Conservation (phyloP, 2,888 invertebrate genomes). For the Agrochola lota region DNA sequence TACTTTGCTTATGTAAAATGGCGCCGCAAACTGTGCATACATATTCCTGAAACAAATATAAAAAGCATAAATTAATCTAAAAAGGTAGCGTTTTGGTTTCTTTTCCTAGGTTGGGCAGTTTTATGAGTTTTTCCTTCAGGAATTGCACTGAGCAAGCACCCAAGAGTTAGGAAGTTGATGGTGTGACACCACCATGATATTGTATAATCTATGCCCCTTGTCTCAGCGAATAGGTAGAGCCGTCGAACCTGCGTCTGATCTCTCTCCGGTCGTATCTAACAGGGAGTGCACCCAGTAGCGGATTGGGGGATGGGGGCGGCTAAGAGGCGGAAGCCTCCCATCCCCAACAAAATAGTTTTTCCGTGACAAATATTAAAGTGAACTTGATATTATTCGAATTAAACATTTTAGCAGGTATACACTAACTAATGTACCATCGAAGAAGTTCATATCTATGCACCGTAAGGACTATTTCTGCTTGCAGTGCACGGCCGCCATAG, state of each 20-base stretch:
- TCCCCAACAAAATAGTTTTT: too few relatives aligned
- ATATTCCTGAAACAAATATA: constrained; percentile 55
- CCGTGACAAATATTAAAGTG: too few relatives aligned
- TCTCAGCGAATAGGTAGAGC: background rate
- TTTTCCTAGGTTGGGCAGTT: background rate
- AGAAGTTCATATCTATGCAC: too few relatives aligned
- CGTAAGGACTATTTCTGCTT: too few relatives aligned
- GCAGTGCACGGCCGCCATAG: too few relatives aligned
- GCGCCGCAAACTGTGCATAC: constrained; percentile 82
- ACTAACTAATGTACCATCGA: too few relatives aligned
- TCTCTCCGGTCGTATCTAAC: too few relatives aligned
- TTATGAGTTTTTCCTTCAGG: background rate
- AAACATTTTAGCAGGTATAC: too few relatives aligned
- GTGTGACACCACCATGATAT: background rate
- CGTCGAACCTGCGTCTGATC: background rate
- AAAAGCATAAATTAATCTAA: background rate
- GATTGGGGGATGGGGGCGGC: too few relatives aligned
- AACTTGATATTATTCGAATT: too few relatives aligned
- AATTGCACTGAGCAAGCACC: background rate
- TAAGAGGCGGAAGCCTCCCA: too few relatives aligned
- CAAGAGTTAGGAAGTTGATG: background rate
- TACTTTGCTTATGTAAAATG: constrained; percentile 69
- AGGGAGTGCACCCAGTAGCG: too few relatives aligned
- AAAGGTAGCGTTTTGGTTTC: background rate
- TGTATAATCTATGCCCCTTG: background rate